Base-by-base conservation (phyloP, 2,113 vertebrate genomes). In the Lampris megalopsis region DNA sequence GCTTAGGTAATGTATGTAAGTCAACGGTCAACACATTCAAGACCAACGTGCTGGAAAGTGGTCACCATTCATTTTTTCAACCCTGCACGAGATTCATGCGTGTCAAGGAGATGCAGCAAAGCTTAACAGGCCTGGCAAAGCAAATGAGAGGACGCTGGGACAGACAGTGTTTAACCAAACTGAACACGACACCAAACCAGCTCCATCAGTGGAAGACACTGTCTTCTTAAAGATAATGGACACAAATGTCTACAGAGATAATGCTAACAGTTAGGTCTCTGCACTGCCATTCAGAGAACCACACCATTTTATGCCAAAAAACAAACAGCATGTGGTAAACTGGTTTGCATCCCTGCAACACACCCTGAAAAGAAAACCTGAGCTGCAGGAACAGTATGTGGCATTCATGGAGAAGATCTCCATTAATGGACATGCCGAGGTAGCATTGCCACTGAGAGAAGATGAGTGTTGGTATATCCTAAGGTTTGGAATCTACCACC, bases 141-240 rank as follows among this genome's bases (percentile, higher is more conserved):
- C 4, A 2, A 6, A 40, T 0, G 50, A 71, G 4, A 11, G 6
- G 2, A 67, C 2, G 1, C 11, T 79, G 0, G 75, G 71, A 45
- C 57, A 38, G 2, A 61, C 48, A 35, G 64, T 77, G 2, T 84
- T 74, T 3, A 41, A 47, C 43, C 9, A 1, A 43, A 68, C 45
- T 0, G 59, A 80, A 3, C 4, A 73, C 3, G 59, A 81, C 1
- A 69, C 72, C 3, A 81, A 76, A 75, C 68, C 10, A 4, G 65
- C 79, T 43, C 58, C 41, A 6, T 87, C 71, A 6, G 2, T 74
- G 0, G 53, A 75, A 40, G 79, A 86, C 38, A n/a, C 9, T 0
- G 5, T 43, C 47, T 79, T 75, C 9, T 40, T 83, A 2, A 38
- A 85, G 9, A 78, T 65, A 0, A 63, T 81, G 65, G 69, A 80